These are phyloP conservation scores for Brachyistius frenatus DNA, from an alignment of 2,113 vertebrate genomes.

Conservation along the genomic window DNA sequence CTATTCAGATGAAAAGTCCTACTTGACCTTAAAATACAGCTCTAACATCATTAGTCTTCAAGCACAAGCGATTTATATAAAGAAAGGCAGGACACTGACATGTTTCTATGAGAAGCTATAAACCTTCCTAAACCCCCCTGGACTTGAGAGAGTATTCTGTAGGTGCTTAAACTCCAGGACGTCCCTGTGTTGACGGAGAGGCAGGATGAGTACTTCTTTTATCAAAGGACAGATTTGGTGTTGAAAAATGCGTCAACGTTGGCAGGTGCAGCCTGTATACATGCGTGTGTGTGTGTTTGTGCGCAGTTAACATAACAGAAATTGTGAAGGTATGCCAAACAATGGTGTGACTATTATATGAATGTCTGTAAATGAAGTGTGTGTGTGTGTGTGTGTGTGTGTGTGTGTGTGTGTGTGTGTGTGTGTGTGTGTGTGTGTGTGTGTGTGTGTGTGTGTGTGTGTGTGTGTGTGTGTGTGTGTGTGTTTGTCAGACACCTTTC, in stretches of 20 bases:
- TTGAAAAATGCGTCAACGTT: constrained; percentile 27
- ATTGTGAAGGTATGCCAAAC: constrained; percentile 1
- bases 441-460: constrained; percentile 9
- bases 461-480: constrained; percentile 5
- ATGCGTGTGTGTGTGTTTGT: constrained; percentile 17
- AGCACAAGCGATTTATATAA: background rate
- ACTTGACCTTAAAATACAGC: too few relatives aligned
- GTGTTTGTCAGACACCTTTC: constrained; percentile 43
- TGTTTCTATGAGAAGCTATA: background rate
- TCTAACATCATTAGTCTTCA: too few relatives aligned
- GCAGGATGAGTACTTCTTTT: constrained; percentile 18
- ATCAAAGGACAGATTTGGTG: constrained; percentile 27
- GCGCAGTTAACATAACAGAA: constrained; percentile 7
- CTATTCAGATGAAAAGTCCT: too few relatives aligned
- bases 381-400: constrained; percentile 9
- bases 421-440: constrained; percentile 6
- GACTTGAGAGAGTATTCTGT: background rate
- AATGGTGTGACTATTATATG: constrained; percentile 6
- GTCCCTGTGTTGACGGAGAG: constrained; percentile 13
- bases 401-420: constrained; percentile 8
- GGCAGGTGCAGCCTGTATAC: constrained; percentile 16
- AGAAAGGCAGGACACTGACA: background rate
- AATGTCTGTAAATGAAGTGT: constrained; percentile 7
- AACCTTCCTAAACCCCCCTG: background rate
- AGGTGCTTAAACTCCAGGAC: background rate